A percentile compares a stretch with the other conserved stretches of the same genome.
Evolutionary conservation across 2,113 vertebrate genomes (phyloP).

Genomic region (Menura novaehollandiae): DNA sequence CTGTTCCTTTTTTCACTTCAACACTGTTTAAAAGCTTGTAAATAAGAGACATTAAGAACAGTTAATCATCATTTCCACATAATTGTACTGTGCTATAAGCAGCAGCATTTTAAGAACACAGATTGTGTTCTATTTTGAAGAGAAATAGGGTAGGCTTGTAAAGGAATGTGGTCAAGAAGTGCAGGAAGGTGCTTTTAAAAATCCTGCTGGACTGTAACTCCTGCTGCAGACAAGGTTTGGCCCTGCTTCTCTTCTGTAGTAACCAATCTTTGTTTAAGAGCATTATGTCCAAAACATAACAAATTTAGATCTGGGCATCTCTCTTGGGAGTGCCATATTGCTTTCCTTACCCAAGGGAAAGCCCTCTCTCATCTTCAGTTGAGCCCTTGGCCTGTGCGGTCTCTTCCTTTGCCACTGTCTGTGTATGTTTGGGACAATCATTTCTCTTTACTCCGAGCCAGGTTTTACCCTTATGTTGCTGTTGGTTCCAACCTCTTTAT

Average conservation of each 20-base stretch:
- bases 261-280: background rate
- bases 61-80: background rate
- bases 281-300: background rate
- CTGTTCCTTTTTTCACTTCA: background rate
- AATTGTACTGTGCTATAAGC: background rate
- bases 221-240: background rate
- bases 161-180: background rate
- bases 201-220: background rate
- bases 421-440: background rate
- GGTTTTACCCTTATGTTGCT: slow-evolving; percentile 28
- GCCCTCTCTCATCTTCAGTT: background rate
- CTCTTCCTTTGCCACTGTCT: background rate
- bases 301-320: background rate
- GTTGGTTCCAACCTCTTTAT: slow-evolving; percentile 23
- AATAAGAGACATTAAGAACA: background rate
- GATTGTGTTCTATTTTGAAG: background rate
- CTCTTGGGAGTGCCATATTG: background rate
- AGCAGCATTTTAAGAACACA: background rate
- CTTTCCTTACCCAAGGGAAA: background rate
- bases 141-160: background rate
- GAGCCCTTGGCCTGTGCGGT: background rate
- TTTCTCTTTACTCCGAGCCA: slow-evolving; percentile 26
- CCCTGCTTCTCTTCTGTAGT: background rate
- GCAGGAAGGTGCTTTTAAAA: background rate
- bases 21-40: background rate